Conservation (phyloP, 2,797 vertebrate species). For the Peromyscus nudipes region DNA sequence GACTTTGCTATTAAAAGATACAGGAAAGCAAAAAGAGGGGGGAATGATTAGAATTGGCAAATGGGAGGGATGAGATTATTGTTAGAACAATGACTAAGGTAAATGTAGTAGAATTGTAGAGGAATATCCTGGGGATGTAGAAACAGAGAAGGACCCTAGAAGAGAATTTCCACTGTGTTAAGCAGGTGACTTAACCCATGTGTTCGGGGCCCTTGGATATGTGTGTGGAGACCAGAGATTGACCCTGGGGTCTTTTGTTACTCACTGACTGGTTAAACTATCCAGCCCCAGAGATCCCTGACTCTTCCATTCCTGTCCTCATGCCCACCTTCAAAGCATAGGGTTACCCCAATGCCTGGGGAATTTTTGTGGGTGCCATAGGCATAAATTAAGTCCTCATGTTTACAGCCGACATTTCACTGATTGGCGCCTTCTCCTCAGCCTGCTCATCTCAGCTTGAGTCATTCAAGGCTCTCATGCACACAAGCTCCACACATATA, state of each 20-base stretch:
- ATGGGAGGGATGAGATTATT: not conserved
- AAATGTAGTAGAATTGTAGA: not conserved
- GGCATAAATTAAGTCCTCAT: not conserved
- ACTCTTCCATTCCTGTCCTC: too few species aligned
- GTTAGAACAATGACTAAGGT: not conserved
- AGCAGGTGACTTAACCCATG: not conserved
- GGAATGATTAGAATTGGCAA: not conserved
- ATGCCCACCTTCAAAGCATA: not conserved
- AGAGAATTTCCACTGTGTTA: not conserved
- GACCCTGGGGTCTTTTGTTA: not conserved
- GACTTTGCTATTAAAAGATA: slow-evolving; percentile 17
- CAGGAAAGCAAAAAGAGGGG: not conserved
- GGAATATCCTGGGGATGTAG: not conserved
- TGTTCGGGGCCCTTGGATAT: not conserved
- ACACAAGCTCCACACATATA: accelerated
- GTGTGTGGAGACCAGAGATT: not conserved
- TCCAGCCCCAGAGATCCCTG: not conserved
- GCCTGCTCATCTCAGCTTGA: not conserved
- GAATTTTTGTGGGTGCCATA: not conserved
- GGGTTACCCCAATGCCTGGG: not conserved
- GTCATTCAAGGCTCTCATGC: not conserved
- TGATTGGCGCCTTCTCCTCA: not conserved
- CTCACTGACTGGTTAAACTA: not conserved
- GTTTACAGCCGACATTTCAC: not conserved
- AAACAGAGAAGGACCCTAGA: not conserved